Percentiles rank a stretch among this genome's conserved stretches.
These are phyloP conservation scores for Zaprionus lachaisei DNA, from an alignment of 1,140 invertebrate species.

Conservation along the genomic window DNA sequence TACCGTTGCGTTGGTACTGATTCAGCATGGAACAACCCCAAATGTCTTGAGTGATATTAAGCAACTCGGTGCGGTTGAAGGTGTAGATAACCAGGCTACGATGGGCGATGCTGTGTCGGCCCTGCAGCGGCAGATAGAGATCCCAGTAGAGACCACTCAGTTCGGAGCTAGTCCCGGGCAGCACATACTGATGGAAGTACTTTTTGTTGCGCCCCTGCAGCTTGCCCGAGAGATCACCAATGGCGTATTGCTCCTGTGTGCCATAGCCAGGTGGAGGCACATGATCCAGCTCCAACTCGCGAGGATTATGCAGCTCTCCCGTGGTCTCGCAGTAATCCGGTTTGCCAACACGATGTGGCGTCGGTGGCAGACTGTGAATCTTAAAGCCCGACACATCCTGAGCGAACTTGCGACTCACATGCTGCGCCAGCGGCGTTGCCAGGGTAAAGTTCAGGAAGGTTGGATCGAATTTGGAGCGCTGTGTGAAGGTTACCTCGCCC, in stretches of 20 bases:
- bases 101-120: constrained; percentile 91
- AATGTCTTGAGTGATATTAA: constrained; percentile 86
- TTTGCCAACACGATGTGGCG: constrained; percentile 85
- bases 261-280: constrained; percentile 88
- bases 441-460: constrained; percentile 92
- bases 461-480: constrained; percentile 93
- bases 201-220: constrained; percentile 90
- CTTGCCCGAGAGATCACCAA: constrained; percentile 96
- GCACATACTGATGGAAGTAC: constrained; percentile 88
- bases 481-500: constrained; percentile 91
- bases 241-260: constrained; percentile 94
- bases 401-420: constrained; percentile 80
- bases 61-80: constrained; percentile 85
- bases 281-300: constrained; percentile 85
- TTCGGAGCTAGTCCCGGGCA: constrained; percentile 88
- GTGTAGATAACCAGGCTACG: constrained; percentile 93
- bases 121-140: constrained; percentile 93
- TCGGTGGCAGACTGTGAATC: constrained; percentile 89
- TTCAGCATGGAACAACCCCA: constrained; percentile 89
- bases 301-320: constrained; percentile 89
- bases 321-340: constrained; percentile 87
- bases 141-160: constrained; percentile 92
- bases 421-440: constrained; percentile 74
- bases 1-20: constrained; percentile 88
- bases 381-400: constrained; percentile 86